Evolutionary conservation across 2,113 vertebrate species (phyloP), one percentile per base, ranked within the genome.

Genomic region (Coryphaenoides rupestris): DNA sequence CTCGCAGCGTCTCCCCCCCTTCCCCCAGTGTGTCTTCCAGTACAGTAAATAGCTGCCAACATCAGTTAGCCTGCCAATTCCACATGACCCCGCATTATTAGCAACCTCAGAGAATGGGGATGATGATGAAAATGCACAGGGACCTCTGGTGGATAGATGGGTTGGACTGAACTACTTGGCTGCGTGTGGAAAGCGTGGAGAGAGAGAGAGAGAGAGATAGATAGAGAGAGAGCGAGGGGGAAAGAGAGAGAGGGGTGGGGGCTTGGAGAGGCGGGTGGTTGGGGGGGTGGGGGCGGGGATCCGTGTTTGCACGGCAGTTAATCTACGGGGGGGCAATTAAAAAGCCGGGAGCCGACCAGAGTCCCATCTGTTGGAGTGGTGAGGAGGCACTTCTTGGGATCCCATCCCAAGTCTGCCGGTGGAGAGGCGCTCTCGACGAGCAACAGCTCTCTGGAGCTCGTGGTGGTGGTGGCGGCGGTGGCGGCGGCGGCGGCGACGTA

Each of bases 261-360:
- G 28, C 24, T 26, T 26, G 24, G 24, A 26, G n/a, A n/a, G n/a
- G n/a, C n/a, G n/a, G n/a, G n/a, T n/a, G n/a, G n/a, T n/a, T n/a
- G n/a, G n/a, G 28, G 28, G 6, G 33, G 33, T 1, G 6, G 28
- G 6, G 28, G 33, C 68, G 71, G 68, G 62, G 78, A 69, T 21
- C 5, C 45, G 73, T 55, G 61, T 79, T 86, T 72, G 82, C 55
- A 50, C 60, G 60, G 78, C 62, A 73, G 84, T 85, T 84, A 84
- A 87, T 90, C 79, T 84, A 71, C n/a, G 77, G 73, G 73, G 79
- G 76, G 75, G 76, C 66, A 73, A 83, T 77, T 76, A 83, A 79
- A n/a, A 40, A 69, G 62, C 69, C 47, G 75, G 15, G 63, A 63
- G 62, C 69, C 82, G 80, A 85, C 80, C 84, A 87, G 77, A 77